Conservation (phyloP, 2,113 vertebrate species). For the Rynchops niger region DNA sequence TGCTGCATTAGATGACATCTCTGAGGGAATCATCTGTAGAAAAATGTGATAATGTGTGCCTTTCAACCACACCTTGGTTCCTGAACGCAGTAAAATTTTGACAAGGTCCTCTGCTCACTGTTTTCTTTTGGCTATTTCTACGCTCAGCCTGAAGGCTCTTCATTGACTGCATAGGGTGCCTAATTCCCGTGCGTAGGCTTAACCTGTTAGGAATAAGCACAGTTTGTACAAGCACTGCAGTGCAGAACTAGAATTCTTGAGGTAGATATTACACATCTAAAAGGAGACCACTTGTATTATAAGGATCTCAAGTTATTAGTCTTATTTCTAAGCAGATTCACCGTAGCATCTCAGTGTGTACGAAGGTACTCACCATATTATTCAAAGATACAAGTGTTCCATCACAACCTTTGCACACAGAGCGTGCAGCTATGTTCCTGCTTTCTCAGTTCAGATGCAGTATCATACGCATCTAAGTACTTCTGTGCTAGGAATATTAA, state of each 20-base stretch:
- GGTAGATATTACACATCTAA: background rate
- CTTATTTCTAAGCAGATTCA: background rate
- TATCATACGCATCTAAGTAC: background rate
- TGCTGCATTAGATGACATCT: background rate
- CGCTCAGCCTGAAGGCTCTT: background rate
- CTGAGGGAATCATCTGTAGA: background rate
- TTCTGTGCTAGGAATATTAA: background rate
- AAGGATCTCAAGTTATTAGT: background rate
- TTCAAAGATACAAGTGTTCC: background rate
- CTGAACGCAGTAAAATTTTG: background rate
- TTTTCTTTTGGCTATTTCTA: background rate
- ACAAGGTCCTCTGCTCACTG: background rate
- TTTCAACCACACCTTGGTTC: background rate
- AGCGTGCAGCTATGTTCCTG: background rate
- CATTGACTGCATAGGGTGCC: background rate
- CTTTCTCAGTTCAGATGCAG: background rate
- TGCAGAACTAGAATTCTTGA: background rate
- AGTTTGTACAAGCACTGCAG: background rate
- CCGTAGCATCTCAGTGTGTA: background rate
- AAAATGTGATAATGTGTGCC: background rate
- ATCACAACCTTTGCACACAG: background rate
- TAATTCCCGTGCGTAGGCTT: background rate
- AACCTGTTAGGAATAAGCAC: background rate
- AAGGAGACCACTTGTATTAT: background rate
- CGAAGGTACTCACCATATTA: background rate